Evolutionary conservation across 2,888 invertebrate genomes (phyloP).

Genomic region (Euphydryas editha): DNA sequence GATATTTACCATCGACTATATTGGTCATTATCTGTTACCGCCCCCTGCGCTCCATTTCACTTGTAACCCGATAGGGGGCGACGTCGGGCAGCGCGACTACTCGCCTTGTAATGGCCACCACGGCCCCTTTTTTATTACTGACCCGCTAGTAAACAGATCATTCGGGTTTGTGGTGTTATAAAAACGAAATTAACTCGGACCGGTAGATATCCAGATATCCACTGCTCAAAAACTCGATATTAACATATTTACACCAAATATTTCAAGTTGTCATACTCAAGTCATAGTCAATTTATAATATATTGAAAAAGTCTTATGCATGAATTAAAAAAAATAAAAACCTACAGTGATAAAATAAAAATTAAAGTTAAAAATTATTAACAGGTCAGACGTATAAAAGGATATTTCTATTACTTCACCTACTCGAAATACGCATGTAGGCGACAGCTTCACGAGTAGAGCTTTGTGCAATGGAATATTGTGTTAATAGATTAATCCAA

Average conservation of each 20-base stretch:
- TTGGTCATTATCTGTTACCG: constrained; percentile 80
- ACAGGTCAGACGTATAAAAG: background rate
- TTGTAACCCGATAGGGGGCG: constrained; percentile 83
- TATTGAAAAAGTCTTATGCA: no score
- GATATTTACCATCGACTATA: constrained; percentile 74
- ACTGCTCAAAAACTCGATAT: constrained; percentile 63
- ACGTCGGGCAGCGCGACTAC: constrained; percentile 69
- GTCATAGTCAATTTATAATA: no score
- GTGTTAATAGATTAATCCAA: constrained; percentile 82
- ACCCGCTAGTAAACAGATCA: constrained; percentile 84
- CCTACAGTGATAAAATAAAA: no score
- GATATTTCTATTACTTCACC: constrained; percentile 33
- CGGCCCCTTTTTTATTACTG: constrained; percentile 83
- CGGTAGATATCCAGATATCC: constrained; percentile 77
- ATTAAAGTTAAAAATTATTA: background rate
- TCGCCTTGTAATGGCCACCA: constrained; percentile 77
- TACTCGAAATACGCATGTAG: constrained; percentile 34
- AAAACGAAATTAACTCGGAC: constrained; percentile 82
- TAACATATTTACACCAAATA: constrained; percentile 53
- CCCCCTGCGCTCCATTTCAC: constrained; percentile 80
- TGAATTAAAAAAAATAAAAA: no score
- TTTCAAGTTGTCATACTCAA: no score
- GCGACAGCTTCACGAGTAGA: constrained; percentile 50
- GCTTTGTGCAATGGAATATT: constrained; percentile 67
- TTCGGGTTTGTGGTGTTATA: constrained; percentile 84